These are phyloP conservation scores for Recurvirostra avosetta DNA, from an alignment of 2,113 vertebrate genomes.

Conservation along the genomic window DNA sequence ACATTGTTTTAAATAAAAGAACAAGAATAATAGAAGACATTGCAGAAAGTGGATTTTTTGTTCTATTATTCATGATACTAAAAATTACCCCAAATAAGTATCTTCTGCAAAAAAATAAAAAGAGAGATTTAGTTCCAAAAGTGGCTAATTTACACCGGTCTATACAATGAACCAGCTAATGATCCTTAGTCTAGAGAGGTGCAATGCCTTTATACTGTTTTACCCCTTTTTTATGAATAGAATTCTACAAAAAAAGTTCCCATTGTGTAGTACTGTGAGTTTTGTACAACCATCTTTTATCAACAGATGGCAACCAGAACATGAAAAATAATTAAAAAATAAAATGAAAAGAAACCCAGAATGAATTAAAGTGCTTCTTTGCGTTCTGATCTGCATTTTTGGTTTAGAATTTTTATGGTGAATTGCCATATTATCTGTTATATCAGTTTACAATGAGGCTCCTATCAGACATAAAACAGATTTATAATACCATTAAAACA, in stretches of 20 bases:
- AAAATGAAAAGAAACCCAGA: constrained; percentile 83
- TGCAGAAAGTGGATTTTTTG: constrained; percentile 64
- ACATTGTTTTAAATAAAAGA: constrained; percentile 78
- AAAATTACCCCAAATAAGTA: constrained; percentile 74
- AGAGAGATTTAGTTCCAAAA: constrained; percentile 57
- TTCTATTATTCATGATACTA: constrained; percentile 72
- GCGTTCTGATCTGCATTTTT: constrained; percentile 81
- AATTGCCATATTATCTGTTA: constrained; percentile 88
- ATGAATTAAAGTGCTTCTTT: constrained; percentile 85
- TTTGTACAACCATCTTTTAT: constrained; percentile 79
- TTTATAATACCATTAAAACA: constrained; percentile 89
- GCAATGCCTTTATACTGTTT: constrained; percentile 62
- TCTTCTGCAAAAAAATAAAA: constrained; percentile 29
- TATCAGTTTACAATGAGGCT: constrained; percentile 86
- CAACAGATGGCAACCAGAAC: constrained; percentile 83
- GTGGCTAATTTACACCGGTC: constrained; percentile 71
- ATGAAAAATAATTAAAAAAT: constrained; percentile 85
- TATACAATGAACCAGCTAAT: constrained; percentile 70
- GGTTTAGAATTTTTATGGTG: constrained; percentile 85
- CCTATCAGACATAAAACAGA: constrained; percentile 88
- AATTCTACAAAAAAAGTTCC: constrained; percentile 71
- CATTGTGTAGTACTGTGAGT: constrained; percentile 76
- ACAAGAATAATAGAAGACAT: constrained; percentile 69
- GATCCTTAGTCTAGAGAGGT: constrained; percentile 58
- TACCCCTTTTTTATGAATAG: constrained; percentile 70